These are phyloP conservation scores for Pipa parva DNA, from an alignment of 2,113 vertebrate species.

Conservation along the genomic window DNA sequence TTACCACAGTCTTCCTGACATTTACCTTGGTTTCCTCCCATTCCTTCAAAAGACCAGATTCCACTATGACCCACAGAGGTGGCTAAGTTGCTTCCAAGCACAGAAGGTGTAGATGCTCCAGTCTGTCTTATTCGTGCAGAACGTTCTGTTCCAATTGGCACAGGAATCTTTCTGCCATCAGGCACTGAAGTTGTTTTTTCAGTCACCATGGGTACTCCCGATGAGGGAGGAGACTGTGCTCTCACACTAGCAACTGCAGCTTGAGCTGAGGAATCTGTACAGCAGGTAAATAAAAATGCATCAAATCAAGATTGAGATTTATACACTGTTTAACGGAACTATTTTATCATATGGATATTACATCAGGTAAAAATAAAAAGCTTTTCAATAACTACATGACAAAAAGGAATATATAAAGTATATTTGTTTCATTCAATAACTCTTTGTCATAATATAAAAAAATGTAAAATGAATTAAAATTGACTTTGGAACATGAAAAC, in stretches of 20 bases:
- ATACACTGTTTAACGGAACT: no score
- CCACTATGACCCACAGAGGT: conserved; percentile 94
- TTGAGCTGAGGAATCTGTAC: conserved; percentile 78
- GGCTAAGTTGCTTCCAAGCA: conserved; percentile 88
- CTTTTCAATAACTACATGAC: no score
- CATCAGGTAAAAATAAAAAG: no score
- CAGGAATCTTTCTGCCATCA: conserved; percentile 96
- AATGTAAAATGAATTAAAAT: no score
- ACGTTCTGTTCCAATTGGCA: conserved; percentile 93
- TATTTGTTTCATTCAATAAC: no score
- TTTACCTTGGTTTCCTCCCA: conserved; percentile 90
- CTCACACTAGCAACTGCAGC: conserved; percentile 85
- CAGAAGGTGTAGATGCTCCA: conserved; percentile 86
- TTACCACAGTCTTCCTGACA: background rate
- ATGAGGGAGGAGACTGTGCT: conserved; percentile 83
- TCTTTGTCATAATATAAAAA: no score
- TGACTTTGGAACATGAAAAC: no score
- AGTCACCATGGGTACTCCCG: conserved; percentile 82
- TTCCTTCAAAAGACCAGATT: conserved; percentile 96
- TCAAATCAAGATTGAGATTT: no score
- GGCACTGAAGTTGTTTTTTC: conserved; percentile 80
- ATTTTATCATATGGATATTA: no score
- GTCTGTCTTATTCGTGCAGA: conserved; percentile 96
- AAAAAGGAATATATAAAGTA: no score
- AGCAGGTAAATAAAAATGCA: background rate